A percentile compares a stretch with the other conserved stretches of the same genome.
Conservation (phyloP, 2,888 invertebrate species). For the Lepetodrilus schrolli region DNA sequence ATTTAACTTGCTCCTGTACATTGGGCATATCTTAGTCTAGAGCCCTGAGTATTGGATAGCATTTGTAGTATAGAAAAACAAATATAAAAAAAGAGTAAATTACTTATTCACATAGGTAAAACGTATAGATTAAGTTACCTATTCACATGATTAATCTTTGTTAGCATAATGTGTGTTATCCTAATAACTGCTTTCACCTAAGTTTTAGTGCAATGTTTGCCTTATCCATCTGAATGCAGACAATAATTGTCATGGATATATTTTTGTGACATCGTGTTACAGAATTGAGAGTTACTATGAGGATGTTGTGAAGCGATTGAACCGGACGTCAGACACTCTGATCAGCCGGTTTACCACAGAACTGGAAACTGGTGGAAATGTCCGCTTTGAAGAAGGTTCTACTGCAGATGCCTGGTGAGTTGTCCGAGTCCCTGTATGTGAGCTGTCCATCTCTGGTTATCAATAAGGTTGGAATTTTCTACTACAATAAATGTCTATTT, state of each 20-base stretch:
- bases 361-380: constrained; percentile 75
- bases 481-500: no score
- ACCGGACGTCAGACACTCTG: constrained; percentile 55
- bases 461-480: no score
- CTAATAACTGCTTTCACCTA: background rate
- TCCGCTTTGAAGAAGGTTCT: constrained; percentile 74
- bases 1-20: no score
- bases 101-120: no score
- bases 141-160: background rate
- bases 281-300: constrained; percentile 28
- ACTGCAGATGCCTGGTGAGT: constrained; percentile 71
- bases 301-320: constrained; percentile 54
- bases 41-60: no score
- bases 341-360: constrained; percentile 69
- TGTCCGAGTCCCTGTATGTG: no score
- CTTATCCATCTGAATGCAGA: background rate
- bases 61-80: no score
- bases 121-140: no score
- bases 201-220: no score
- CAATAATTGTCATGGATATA: background rate
- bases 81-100: no score
- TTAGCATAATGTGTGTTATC: background rate
- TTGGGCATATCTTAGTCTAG: no score
- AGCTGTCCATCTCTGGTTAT: no score
- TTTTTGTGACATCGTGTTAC: background rate